Conservation (phyloP, 1,140 invertebrate species). For the Zaprionus gabonicus region DNA sequence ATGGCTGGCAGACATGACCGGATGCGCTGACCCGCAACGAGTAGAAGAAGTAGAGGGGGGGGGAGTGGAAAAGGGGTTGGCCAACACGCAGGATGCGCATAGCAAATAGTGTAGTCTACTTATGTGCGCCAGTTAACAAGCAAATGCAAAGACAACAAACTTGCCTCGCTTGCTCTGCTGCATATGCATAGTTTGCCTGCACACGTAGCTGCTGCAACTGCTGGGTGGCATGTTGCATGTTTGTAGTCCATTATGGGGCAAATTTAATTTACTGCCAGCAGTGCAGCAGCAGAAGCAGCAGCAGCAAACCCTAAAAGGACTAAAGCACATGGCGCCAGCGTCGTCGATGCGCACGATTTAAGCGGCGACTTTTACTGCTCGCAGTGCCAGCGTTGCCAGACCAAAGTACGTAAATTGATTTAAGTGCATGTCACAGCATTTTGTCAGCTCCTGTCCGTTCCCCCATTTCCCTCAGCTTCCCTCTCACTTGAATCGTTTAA, state of each 20-base stretch:
- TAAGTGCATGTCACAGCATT: constrained; percentile 79
- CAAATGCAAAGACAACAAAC: constrained; percentile 41
- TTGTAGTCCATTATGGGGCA: constrained; percentile 72
- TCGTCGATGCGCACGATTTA: constrained; percentile 69
- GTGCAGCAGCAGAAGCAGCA: constrained; percentile 23
- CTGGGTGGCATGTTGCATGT: constrained; percentile 47
- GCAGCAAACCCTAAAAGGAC: constrained; percentile 18
- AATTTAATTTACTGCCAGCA: constrained; percentile 74
- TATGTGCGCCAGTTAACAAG: constrained; percentile 40
- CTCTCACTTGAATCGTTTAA: constrained; percentile 68
- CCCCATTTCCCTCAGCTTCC: neutral
- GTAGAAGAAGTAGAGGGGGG: constrained; percentile 15
- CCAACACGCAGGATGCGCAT: constrained; percentile 11
- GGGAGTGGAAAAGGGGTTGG: neutral
- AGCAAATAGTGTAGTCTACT: constrained; percentile 44
- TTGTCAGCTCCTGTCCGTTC: constrained; percentile 31
- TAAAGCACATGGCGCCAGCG: constrained; percentile 36
- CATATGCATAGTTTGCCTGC: constrained; percentile 68
- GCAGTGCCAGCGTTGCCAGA: neutral
- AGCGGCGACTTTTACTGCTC: constrained; percentile 54
- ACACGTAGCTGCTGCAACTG: constrained; percentile 26
- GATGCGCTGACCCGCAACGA: constrained; percentile 46
- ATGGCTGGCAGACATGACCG: constrained; percentile 28
- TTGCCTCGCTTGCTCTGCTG: neutral
- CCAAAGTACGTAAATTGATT: constrained; percentile 69